Evolutionary conservation across 2,797 vertebrate genomes (phyloP).

Genomic region (Eospalax fontanierii): DNA sequence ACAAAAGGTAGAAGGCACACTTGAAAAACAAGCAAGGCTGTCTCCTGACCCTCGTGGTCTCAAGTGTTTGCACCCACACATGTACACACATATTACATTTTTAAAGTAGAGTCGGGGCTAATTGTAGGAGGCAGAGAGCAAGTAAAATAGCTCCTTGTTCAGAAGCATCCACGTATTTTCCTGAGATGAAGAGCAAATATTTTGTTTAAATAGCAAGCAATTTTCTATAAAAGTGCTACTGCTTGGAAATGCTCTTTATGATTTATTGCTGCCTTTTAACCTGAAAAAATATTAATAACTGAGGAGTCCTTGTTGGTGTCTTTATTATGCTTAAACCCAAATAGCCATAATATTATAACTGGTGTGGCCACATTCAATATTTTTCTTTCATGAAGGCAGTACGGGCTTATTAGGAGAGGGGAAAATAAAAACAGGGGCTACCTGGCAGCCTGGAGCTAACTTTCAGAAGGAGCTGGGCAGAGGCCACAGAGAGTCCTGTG

Average conservation of each 20-base stretch:
- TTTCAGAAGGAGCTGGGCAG: constrained; percentile 58
- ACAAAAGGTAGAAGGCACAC: not conserved
- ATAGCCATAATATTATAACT: constrained; percentile 78
- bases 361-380: constrained; percentile 77
- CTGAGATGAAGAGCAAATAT: constrained; percentile 86
- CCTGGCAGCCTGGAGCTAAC: constrained; percentile 44
- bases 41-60: not conserved
- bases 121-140: constrained; percentile 76
- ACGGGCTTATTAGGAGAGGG: constrained; percentile 78
- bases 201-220: constrained; percentile 87
- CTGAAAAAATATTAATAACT: constrained; percentile 87
- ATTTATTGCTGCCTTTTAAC: constrained; percentile 87
- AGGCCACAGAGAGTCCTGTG: constrained; percentile 23
- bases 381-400: constrained; percentile 79
- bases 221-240: constrained; percentile 86
- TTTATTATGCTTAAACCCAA: constrained; percentile 83
- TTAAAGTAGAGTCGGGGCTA: constrained; percentile 74
- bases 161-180: constrained; percentile 82
- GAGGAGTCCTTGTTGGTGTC: constrained; percentile 77
- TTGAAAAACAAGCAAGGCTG: not conserved
- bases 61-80: not conserved
- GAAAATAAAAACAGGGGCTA: constrained; percentile 77
- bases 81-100: not conserved
- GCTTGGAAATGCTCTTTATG: constrained; percentile 82
- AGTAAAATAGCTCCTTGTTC: constrained; percentile 83